phyloP scores from a whole-genome alignment of 1,140 invertebrate species.

The Bilobella aurantiaca region DNA sequence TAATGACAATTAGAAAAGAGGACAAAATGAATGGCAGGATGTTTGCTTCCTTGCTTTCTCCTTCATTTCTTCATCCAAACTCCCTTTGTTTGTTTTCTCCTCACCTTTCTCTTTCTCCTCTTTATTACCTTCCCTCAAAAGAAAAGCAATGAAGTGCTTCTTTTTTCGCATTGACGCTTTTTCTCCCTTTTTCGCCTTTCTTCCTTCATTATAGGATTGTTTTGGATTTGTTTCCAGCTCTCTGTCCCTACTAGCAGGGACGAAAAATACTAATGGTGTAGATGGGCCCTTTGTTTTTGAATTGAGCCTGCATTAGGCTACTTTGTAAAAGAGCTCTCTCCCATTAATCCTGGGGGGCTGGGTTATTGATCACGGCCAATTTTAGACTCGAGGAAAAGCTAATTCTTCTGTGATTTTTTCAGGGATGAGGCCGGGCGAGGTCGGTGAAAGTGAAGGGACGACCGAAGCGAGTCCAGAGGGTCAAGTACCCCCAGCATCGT shows the following conservation, averaged over 20 bases:
- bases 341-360: too few relatives aligned
- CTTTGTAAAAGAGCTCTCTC: too few relatives aligned
- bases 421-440: too few relatives aligned
- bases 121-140: background rate
- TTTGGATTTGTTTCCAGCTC: background rate
- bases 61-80: background rate
- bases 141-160: constrained; percentile 4
- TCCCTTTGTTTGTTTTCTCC: background rate
- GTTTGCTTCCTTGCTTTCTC: constrained; percentile 2
- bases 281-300: background rate
- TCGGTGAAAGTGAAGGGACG: too few relatives aligned
- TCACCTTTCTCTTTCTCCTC: background rate
- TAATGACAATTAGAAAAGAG: constrained; percentile 10
- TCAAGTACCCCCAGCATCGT: too few relatives aligned
- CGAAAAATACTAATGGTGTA: background rate
- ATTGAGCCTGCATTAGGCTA: too few relatives aligned
- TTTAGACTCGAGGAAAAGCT: too few relatives aligned
- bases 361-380: too few relatives aligned
- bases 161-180: background rate
- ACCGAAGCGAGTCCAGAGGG: too few relatives aligned
- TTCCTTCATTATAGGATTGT: constrained; percentile 5
- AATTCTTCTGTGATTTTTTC: too few relatives aligned
- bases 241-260: background rate
- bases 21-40: background rate
- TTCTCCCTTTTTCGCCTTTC: background rate